Evolutionary conservation across 64 coral and sea anemone genomes (phyloP).

Genomic region (Actinia tenebrosa): DNA sequence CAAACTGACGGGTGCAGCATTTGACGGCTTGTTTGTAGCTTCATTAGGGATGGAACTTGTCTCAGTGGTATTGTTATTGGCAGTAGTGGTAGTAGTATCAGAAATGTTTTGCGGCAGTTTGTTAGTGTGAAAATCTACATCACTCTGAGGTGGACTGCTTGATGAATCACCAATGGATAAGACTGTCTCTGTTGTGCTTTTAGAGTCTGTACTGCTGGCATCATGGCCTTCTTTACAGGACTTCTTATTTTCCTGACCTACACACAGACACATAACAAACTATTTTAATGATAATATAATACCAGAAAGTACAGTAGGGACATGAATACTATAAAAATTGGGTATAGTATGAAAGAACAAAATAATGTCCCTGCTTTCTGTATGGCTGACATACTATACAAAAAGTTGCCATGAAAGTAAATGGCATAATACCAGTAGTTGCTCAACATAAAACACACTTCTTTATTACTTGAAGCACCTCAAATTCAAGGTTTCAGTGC

Average conservation of each 20-base stretch:
- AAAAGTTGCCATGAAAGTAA: too few relatives aligned
- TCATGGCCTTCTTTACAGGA: not conserved
- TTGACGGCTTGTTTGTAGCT: conserved; percentile 1
- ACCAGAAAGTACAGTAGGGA: too few relatives aligned
- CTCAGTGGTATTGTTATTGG: not conserved
- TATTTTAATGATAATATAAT: too few relatives aligned
- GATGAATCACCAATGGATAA: conserved; percentile 33
- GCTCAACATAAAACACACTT: too few relatives aligned
- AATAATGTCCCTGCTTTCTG: too few relatives aligned
- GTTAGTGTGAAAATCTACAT: conserved; percentile 28
- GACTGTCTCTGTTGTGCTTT: conserved; percentile 8
- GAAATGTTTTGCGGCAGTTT: not conserved
- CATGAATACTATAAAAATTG: too few relatives aligned
- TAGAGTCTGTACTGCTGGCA: conserved; percentile 22
- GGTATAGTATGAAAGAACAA: too few relatives aligned
- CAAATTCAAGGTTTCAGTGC: too few relatives aligned
- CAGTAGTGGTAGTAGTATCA: conserved; percentile 9
- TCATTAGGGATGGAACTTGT: not conserved
- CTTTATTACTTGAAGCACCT: too few relatives aligned
- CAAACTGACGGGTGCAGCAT: not conserved
- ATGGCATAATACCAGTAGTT: too few relatives aligned
- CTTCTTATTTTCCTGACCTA: not conserved
- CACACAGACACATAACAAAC: not conserved
- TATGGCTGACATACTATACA: too few relatives aligned
- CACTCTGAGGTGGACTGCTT: conserved; percentile 55